Conservation (phyloP, 2,888 invertebrate genomes). For the Brassicogethes aeneus region DNA sequence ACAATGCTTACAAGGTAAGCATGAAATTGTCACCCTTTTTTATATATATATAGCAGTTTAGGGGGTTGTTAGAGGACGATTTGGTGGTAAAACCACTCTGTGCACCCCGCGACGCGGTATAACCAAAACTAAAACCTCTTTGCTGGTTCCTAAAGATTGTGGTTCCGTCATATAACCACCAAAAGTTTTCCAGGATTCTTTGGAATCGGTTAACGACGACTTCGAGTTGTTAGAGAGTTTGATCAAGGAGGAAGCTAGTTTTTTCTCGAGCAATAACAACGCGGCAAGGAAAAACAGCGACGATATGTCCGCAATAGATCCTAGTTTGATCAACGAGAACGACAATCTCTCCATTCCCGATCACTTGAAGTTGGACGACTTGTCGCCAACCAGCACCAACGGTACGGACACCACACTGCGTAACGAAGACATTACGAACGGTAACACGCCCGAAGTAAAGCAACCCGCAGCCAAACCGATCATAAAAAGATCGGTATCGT, state of each 20-base stretch:
- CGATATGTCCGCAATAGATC: constrained; percentile 44
- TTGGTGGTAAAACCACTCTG: constrained; percentile 43
- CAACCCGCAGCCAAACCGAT: constrained; percentile 12
- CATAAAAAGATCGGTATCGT: constrained; percentile 14
- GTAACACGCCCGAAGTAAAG: background rate
- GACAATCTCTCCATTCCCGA: constrained; percentile 55
- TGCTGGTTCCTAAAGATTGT: constrained; percentile 16
- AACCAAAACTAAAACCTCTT: constrained; percentile 35
- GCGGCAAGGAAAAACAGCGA: constrained; percentile 27
- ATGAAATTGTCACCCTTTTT: too few species aligned
- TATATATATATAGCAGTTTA: too few species aligned
- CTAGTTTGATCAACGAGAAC: constrained; percentile 58
- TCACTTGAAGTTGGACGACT: constrained; percentile 24
- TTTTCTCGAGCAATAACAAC: constrained; percentile 14
- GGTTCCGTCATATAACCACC: constrained; percentile 42
- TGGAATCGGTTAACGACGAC: constrained; percentile 25
- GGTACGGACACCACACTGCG: constrained; percentile 23
- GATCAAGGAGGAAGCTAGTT: constrained; percentile 25
- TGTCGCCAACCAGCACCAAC: constrained; percentile 27
- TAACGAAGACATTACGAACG: constrained; percentile 31
- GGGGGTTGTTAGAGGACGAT: constrained; percentile 66
- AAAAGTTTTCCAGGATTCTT: constrained; percentile 35
- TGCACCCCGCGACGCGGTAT: constrained; percentile 19
- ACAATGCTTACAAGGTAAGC: too few species aligned
- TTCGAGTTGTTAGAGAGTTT: constrained; percentile 37